phyloP scores from a whole-genome alignment of 2,113 vertebrate species.

The Dasyornis broadbenti region DNA sequence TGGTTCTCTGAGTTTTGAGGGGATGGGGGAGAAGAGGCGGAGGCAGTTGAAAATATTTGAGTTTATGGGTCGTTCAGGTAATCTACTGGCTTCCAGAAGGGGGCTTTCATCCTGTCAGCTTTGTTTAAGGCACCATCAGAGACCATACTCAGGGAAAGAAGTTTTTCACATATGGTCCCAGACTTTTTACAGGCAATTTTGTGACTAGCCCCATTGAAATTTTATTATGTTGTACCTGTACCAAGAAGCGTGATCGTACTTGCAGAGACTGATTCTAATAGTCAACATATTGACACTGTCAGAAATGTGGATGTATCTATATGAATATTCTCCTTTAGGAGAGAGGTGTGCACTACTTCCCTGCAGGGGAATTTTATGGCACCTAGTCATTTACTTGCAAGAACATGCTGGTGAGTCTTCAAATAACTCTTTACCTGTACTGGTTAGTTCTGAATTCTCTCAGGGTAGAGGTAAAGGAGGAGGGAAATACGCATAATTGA shows the following conservation, averaged over 20 bases:
- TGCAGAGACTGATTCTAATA: not conserved
- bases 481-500: not conserved
- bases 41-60: not conserved
- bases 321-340: not conserved
- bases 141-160: not conserved
- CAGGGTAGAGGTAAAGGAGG: not conserved
- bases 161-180: not conserved
- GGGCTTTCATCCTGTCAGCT: not conserved
- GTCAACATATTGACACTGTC: not conserved
- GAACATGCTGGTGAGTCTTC: not conserved
- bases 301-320: not conserved
- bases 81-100: not conserved
- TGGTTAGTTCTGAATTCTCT: not conserved
- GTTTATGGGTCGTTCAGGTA: not conserved
- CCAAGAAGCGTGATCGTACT: not conserved
- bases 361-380: slow-evolving; percentile 35
- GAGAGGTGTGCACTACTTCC: not conserved
- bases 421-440: not conserved
- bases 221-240: not conserved
- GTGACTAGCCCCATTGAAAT: not conserved
- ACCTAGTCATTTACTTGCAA: slow-evolving; percentile 13
- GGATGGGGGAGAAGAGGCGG: not conserved
- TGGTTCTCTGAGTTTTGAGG: not conserved
- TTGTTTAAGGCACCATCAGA: not conserved
- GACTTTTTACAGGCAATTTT: not conserved